Evolutionary conservation across 2,113 vertebrate species (phyloP), one percentile per base, ranked within the genome.

Genomic region (Actenoides hombroni): DNA sequence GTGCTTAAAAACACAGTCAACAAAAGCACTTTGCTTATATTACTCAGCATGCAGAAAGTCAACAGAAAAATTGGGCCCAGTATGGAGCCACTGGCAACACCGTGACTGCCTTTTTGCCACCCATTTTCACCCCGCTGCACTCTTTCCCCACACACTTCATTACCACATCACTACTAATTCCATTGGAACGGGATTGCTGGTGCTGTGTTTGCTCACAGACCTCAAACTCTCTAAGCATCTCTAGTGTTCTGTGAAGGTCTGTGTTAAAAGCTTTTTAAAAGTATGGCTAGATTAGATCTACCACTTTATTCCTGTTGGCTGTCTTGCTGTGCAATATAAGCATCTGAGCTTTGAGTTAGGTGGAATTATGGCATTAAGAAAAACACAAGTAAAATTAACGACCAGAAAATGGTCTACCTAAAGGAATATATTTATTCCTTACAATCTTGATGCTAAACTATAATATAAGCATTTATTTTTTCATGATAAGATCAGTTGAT

Each of bases 351-450:
- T 69, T 75, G 53, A 83, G 56, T 42, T 79, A 88, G 80, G 70
- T 69, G 65, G 76, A 90, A 88, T 71, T 80, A 48, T 44, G 80
- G n/a, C 88, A 80, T 76, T 84, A 86, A 93, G 80, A 89, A 94
- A 94, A 95, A 80, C 29, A 78, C 26, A 79, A 83, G 49, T 81
- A 60, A 93, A 93, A 92, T 84, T 65, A 91, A 89, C 82, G 80
- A 89, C 39, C 1, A 3, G 28, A 54, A 69, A 82, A 21, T 61
- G 19, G 61, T 70, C 54, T 88, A 65, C 73, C 61, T 86, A 76
- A 94, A 95, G 53, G 57, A 91, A 82, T 94, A 48, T 68, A 92
- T 88, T 92, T 95, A 93, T 88, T 88, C 39, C 73, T 86, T 31
- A 28, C 1, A 12, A 76, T 67, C 61, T 82, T 93, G 57, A 49